Conservation (phyloP, 2,113 vertebrate genomes). For the Ictalurus furcatus region DNA sequence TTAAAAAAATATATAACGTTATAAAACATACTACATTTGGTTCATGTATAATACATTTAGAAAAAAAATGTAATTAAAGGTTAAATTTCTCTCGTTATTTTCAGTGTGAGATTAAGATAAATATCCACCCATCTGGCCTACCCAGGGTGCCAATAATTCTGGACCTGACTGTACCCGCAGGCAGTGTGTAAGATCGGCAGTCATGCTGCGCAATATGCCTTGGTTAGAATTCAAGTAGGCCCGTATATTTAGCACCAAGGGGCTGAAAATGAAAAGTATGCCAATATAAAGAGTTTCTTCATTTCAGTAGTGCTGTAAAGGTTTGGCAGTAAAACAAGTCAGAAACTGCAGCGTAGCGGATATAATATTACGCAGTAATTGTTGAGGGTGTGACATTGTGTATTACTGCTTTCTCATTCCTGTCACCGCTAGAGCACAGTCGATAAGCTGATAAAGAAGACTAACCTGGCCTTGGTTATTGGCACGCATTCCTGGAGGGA, state of each 20-base stretch:
- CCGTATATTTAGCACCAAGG: neutral
- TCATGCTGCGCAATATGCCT: neutral
- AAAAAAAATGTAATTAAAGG: neutral
- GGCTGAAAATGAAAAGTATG: neutral
- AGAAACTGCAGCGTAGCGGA: neutral
- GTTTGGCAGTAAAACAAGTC: neutral
- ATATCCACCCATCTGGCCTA: neutral
- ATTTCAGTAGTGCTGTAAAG: neutral
- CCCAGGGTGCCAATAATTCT: neutral
- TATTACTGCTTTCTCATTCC: neutral
- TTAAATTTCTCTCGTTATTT: neutral
- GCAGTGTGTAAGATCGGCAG: neutral
- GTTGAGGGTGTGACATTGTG: neutral
- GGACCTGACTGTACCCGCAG: neutral
- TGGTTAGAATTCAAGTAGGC: neutral
- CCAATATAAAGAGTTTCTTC: neutral
- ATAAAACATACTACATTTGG: too few relatives aligned
- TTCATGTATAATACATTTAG: too few relatives aligned
- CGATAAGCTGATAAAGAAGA: constrained; percentile 96
- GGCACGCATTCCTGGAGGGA: constrained; percentile 94
- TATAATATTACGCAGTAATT: neutral
- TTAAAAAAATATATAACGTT: neutral
- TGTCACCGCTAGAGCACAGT: constrained; percentile 85
- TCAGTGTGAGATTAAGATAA: neutral
- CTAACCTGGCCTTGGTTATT: constrained; percentile 91